Evolutionary conservation across 2,888 invertebrate species (phyloP), one percentile per base, ranked within the genome.

Genomic region (Pyralis farinalis): DNA sequence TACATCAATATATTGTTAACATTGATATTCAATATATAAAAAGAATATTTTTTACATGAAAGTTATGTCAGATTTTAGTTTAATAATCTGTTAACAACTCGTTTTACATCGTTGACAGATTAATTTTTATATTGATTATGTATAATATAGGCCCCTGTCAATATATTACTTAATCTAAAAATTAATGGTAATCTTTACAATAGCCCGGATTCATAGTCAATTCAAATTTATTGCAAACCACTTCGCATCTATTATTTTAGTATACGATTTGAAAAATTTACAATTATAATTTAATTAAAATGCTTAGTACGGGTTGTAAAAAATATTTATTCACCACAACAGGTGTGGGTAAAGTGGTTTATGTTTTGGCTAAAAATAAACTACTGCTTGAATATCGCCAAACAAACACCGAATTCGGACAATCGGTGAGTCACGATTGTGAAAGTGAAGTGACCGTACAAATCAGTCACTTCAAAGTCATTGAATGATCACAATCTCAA

Each of bases 261-360:
- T 25, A 25, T 25, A 4, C 16, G 16, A 25, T 25, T 25, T 5
- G 7, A 25, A 25, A 31, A 31, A 31, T 31, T 12, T 31, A 12
- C 12, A 31, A 31, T 29, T 29, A 29, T 29, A 29, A 31, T 31
- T 31, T 31, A 31, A 31, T 12, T 31, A 31, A 7, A 12, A 11
- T 31, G 8, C 9, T 5, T 1, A 31, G 2, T 31, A 8, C 31
- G 31, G 12, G 12, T 12, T 31, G 12, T 31, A 31, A 31, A 31
- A 31, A 31, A 10, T 7, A 31, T 31, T 12, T 12, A 31, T 31
- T 31, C 25, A 7, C 25, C 25, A n/a, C 25, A 25, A 3, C 25
- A 1, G 1, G 25, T 25, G 16, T 16, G 4, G 2, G 7, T 7
- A 25, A 25, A 25, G 7, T 25, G n/a, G 25, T 25, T 7, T 25